These are phyloP conservation scores for Miniopterus natalensis DNA, from an alignment of 2,113 vertebrate species.

Conservation along the genomic window DNA sequence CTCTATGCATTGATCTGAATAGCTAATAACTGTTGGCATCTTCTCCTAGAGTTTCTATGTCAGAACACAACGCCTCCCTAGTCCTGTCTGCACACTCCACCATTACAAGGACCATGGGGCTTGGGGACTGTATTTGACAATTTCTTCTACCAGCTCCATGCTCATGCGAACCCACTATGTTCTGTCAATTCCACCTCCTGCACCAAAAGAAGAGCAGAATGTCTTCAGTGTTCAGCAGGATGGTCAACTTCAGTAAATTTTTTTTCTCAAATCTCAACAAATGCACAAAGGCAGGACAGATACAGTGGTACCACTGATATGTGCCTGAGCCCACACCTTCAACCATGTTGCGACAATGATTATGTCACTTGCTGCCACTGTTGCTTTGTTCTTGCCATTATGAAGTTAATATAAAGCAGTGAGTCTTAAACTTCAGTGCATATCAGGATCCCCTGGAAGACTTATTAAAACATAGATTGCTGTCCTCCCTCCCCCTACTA, in stretches of 20 bases:
- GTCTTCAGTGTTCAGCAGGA: conserved; percentile 1
- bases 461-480: background rate
- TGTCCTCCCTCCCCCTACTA: background rate
- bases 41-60: background rate
- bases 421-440: background rate
- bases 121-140: background rate
- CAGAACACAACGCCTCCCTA: background rate
- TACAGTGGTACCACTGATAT: background rate
- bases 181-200: background rate
- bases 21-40: conserved; percentile 4
- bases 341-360: background rate
- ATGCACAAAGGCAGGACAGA: conserved; percentile 12
- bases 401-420: background rate
- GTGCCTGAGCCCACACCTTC: background rate
- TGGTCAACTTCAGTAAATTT: background rate
- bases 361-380: background rate
- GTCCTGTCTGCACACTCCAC: background rate
- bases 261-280: conserved; percentile 53
- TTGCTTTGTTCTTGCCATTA: background rate
- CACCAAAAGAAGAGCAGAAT: background rate
- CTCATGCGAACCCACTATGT: background rate
- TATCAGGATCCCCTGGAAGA: background rate
- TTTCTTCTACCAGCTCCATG: conserved; percentile 12
- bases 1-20: background rate
- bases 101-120: background rate